Base-by-base conservation (phyloP, 2,797 vertebrate species). In the Lateolabrax maculatus region DNA sequence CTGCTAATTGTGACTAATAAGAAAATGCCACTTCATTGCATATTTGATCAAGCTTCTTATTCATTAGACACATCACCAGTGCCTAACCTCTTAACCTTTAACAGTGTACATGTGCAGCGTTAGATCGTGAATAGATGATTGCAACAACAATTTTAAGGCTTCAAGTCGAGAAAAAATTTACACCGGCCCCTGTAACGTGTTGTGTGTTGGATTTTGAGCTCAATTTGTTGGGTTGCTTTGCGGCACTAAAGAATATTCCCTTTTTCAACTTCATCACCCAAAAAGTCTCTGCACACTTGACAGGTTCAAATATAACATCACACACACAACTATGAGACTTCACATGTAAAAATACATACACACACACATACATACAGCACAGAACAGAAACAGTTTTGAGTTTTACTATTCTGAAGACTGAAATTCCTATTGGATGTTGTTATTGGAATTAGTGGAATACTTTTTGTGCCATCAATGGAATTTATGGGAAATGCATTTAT, bases 1-100 rank as follows among this genome's bases (percentile, higher is more conserved):
- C 85, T 34, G 72, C 84, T 90, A 89, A 92, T 87, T 84, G 82
- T 78, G 43, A 68, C 87, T 83, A 55, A 74, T 81, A 81, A 75
- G 76, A 86, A 88, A 79, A 88, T 71, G 65, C 43, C 86, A 79
- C 87, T 89, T 89, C 29, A 90, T 74, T 87, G 63, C 84, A 86
- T 86, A 72, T 86, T 87, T 87, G 60, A 84, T 67, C 4, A 77
- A 62, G 69, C 58, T 39, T 74, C 31, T 73, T 34, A 79, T 78
- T 86, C 75, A 84, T 83, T 29, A 0, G 48, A 73, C 9, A 27
- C 67, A 37, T 56, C 36, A 71, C 13, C 15, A 80, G 43, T 73
- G 18, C 9, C 44, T 52, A 3, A 76, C 37, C 23, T 2, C 11
- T 36, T 19, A 63, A 2, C 29, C n/a, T 68, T 48, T n/a, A 39